Conservation (phyloP, 2,797 vertebrate genomes). For the Lacerta agilis region DNA sequence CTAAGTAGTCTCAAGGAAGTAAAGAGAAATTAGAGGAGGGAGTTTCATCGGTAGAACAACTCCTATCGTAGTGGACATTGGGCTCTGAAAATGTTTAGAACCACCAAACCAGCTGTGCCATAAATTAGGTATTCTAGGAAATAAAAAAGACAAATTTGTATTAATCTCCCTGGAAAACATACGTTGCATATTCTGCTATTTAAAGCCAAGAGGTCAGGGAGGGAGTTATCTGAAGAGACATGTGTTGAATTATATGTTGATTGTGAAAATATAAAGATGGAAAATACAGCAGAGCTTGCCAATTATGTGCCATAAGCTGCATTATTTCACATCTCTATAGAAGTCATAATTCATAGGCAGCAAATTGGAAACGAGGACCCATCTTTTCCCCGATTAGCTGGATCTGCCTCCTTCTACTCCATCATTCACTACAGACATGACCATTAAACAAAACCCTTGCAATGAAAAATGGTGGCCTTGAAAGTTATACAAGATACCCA, state of each 20-base stretch:
- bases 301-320: constrained; percentile 65
- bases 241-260: constrained; percentile 73
- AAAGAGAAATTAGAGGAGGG: neutral
- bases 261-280: constrained; percentile 76
- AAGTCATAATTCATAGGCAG: constrained; percentile 58
- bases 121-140: constrained; percentile 73
- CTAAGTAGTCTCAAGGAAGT: constrained; percentile 11
- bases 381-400: constrained; percentile 47
- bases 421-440: neutral
- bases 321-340: constrained; percentile 55
- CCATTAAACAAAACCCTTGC: constrained; percentile 19
- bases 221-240: constrained; percentile 75
- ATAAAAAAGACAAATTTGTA: constrained; percentile 74
- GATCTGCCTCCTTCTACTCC: constrained; percentile 43
- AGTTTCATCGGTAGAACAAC: constrained; percentile 18
- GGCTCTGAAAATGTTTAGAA: constrained; percentile 60
- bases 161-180: constrained; percentile 81
- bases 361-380: constrained; percentile 50
- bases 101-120: constrained; percentile 50
- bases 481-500: constrained; percentile 7
- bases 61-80: neutral
- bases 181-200: constrained; percentile 77
- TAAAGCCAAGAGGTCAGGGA: constrained; percentile 77
- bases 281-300: constrained; percentile 70
- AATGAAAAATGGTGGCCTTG: constrained; percentile 41